phyloP scores from a whole-genome alignment of 2,797 vertebrate genomes.

The Muscicapa comitata region DNA sequence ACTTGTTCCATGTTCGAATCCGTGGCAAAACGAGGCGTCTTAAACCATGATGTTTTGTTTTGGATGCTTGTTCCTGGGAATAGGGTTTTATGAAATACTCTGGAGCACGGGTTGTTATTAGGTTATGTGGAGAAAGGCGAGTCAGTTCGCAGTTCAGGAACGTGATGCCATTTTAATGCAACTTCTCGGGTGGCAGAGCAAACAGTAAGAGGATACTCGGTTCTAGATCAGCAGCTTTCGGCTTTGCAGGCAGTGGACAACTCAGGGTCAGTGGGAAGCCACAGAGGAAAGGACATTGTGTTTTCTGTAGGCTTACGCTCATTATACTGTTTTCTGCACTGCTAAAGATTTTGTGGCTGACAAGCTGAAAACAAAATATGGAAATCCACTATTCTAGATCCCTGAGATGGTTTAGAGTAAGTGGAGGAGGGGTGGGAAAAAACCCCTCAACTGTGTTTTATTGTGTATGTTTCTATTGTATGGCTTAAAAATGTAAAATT shows the following conservation, averaged over 20 bases:
- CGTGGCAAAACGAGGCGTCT: accelerated
- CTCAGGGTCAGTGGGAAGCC: background rate
- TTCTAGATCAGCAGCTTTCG: constrained; percentile 13
- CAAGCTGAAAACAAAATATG: background rate
- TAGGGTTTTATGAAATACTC: background rate
- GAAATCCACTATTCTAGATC: background rate
- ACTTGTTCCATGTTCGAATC: accelerated
- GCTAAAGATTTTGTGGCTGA: background rate
- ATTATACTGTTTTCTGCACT: background rate
- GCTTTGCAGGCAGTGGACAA: background rate
- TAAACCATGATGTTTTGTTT: background rate
- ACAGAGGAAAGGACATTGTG: background rate
- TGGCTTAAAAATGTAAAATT: background rate
- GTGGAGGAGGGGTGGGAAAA: background rate
- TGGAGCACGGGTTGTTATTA: background rate
- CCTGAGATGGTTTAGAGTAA: background rate
- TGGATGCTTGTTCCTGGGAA: accelerated
- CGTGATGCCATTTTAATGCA: background rate
- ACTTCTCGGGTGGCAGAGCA: constrained; percentile 20
- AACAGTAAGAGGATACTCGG: constrained; percentile 38
- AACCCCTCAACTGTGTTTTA: accelerated
- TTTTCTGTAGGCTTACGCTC: background rate
- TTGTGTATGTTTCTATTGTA: background rate
- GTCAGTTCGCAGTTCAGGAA: background rate
- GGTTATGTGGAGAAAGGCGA: background rate